A percentile compares a stretch with the other conserved stretches of the same genome.
phyloP scores from a whole-genome alignment of 1,140 invertebrate species.

The Bombus haemorrhoidalis region DNA sequence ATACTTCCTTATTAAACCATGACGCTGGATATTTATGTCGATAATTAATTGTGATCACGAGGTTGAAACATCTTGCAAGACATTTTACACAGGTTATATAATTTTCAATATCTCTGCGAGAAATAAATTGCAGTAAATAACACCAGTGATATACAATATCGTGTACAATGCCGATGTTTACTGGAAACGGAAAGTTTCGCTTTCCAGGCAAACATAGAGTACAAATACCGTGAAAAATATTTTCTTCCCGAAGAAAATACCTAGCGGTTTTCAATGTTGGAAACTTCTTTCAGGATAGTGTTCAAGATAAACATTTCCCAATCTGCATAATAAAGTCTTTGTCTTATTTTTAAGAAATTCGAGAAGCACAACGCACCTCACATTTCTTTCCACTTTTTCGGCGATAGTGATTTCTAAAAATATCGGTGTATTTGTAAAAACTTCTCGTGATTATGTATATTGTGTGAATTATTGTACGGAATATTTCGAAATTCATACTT shows the following conservation, averaged over 20 bases:
- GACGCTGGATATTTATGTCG: background rate
- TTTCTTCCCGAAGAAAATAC: background rate
- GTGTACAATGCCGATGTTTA: slow-evolving; percentile 8
- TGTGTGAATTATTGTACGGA: too few species aligned
- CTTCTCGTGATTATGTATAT: too few species aligned
- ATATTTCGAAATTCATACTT: too few species aligned
- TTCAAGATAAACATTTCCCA: background rate
- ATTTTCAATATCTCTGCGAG: background rate
- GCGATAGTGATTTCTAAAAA: too few species aligned
- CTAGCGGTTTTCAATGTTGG: background rate
- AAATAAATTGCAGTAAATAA: background rate
- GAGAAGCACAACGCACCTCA: background rate
- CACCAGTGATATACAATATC: background rate
- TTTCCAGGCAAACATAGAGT: background rate
- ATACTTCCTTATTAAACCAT: background rate
- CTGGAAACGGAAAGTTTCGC: background rate
- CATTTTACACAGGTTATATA: too few species aligned
- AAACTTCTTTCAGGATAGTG: background rate
- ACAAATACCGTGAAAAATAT: slow-evolving; percentile 20
- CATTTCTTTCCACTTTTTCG: background rate
- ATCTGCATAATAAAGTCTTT: background rate
- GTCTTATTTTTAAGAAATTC: background rate
- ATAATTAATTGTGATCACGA: background rate
- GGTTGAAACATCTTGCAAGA: background rate
- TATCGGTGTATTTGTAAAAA: too few species aligned